phyloP scores from a whole-genome alignment of 53 echinoderm and acorn worm genomes.

The Mesocentrotus franciscanus region DNA sequence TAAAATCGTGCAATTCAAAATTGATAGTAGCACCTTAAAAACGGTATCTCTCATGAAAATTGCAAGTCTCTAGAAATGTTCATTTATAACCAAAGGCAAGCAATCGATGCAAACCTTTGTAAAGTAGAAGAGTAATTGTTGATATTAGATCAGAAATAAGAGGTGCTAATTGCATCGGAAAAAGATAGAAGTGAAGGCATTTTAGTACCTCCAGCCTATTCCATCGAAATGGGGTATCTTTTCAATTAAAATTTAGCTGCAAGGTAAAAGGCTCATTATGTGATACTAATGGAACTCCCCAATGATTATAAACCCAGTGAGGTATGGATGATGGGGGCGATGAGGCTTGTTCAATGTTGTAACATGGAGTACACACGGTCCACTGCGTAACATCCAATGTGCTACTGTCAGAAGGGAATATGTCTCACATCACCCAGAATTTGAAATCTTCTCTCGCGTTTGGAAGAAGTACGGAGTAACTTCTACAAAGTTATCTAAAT shows the following conservation, averaged over 20 bases:
- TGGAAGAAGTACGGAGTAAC: background rate
- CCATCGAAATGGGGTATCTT: background rate
- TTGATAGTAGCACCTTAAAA: too few species aligned
- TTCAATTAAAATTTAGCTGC: conserved; percentile 21
- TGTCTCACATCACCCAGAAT: background rate
- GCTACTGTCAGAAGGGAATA: background rate
- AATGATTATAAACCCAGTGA: background rate
- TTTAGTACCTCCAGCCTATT: background rate
- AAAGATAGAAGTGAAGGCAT: background rate
- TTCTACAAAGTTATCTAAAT: too few species aligned
- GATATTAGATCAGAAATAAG: background rate
- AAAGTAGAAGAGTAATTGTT: background rate
- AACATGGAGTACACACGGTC: conserved; percentile 1
- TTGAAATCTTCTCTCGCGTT: background rate
- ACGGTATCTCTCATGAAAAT: too few species aligned
- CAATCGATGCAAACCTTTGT: too few species aligned
- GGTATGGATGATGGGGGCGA: background rate
- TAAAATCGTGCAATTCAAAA: too few species aligned
- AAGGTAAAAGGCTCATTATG: background rate
- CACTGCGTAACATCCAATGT: background rate
- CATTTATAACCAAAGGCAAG: too few species aligned
- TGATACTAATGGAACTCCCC: conserved; percentile 17
- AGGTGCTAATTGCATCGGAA: background rate
- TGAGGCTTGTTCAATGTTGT: conserved; percentile 16
- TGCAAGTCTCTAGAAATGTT: too few species aligned